These are phyloP conservation scores for Mythimna impura DNA, from an alignment of 2,888 invertebrate species.

Conservation along the genomic window DNA sequence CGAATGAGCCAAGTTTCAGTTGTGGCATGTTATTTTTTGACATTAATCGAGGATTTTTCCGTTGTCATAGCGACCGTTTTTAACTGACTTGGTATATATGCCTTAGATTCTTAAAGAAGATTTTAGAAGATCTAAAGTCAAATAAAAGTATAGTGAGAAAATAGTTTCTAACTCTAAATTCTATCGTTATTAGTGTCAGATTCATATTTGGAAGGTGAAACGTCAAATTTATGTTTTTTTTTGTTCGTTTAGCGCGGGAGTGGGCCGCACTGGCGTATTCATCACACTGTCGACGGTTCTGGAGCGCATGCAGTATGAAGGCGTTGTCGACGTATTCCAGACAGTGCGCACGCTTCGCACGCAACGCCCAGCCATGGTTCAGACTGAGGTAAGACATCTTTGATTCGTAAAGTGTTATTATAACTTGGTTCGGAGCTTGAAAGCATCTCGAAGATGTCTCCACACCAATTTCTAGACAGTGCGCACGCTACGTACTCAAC, in stretches of 20 bases:
- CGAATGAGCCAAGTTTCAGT: too few species aligned
- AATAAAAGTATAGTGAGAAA: too few species aligned
- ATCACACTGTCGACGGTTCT: constrained; percentile 99
- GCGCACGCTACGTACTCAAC: constrained; percentile 98
- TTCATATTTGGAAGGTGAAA: neutral
- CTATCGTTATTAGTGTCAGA: neutral
- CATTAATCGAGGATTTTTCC: too few species aligned
- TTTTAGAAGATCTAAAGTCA: too few species aligned
- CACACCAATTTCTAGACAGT: constrained; percentile 99
- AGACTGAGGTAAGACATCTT: constrained; percentile 95
- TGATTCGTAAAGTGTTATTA: neutral
- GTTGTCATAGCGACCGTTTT: too few species aligned
- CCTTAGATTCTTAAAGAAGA: too few species aligned
- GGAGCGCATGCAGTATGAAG: constrained; percentile 99
- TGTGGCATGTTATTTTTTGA: too few species aligned
- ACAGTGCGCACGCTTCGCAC: constrained; percentile 99
- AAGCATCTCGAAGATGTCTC: constrained; percentile 96
- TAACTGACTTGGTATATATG: too few species aligned
- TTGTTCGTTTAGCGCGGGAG: constrained; percentile 95
- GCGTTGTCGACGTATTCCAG: constrained; percentile 99
- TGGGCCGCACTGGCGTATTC: constrained; percentile 99
- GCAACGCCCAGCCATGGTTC: constrained; percentile 99
- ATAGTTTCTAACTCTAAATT: neutral
- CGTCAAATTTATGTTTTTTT: neutral
- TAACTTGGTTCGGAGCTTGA: neutral